phyloP scores from a whole-genome alignment of 2,888 invertebrate species.

The Trimorus sp. region DNA sequence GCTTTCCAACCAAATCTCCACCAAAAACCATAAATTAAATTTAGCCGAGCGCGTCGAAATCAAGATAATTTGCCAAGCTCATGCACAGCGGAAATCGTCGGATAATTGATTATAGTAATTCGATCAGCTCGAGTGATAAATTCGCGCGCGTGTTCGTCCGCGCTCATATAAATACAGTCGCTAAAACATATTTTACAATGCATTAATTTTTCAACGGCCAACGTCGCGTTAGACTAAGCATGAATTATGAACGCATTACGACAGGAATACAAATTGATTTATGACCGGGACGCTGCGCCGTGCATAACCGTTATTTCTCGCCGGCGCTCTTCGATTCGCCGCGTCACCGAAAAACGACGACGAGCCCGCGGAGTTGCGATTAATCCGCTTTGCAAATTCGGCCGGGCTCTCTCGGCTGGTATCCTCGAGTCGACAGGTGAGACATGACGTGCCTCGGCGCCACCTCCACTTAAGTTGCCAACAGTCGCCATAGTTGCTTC shows the following conservation, averaged over 20 bases:
- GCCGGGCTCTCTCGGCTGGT: constrained; percentile 28
- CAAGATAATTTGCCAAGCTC: constrained; percentile 4
- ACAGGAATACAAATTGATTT: constrained; percentile 80
- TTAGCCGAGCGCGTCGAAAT: too few species aligned
- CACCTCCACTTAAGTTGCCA: constrained; percentile 26
- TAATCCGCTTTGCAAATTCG: constrained; percentile 73
- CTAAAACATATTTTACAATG: constrained; percentile 69
- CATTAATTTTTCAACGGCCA: constrained; percentile 77
- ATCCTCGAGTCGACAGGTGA: constrained; percentile 37
- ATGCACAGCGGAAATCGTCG: constrained; percentile 6
- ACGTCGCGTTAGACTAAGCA: constrained; percentile 77
- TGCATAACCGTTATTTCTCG: constrained; percentile 79
- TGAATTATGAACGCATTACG: constrained; percentile 81
- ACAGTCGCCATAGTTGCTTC: constrained; percentile 29
- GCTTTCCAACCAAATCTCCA: too few species aligned
- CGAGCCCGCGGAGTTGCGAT: constrained; percentile 73
- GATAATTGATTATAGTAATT: constrained; percentile 40
- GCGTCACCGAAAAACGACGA: constrained; percentile 52
- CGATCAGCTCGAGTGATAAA: constrained; percentile 26
- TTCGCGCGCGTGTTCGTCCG: constrained; percentile 19
- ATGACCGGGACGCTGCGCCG: constrained; percentile 76
- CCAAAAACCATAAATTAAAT: too few species aligned
- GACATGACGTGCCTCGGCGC: constrained; percentile 22
- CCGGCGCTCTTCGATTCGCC: constrained; percentile 73
- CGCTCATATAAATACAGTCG: constrained; percentile 45